These are phyloP conservation scores for Pseudonaja textilis DNA, from an alignment of 2,113 vertebrate genomes.

Conservation along the genomic window DNA sequence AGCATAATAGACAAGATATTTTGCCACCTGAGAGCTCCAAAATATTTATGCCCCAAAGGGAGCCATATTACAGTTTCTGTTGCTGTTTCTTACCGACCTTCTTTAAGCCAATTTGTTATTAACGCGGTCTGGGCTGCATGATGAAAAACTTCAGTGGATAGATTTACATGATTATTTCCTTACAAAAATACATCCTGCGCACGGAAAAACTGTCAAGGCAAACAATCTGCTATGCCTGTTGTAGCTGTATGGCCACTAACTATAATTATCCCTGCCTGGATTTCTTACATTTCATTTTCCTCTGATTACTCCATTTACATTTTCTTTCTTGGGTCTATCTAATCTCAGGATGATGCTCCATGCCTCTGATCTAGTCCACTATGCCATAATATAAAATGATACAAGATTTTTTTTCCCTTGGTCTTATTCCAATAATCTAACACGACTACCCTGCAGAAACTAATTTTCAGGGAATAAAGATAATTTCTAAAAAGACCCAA, in stretches of 20 bases:
- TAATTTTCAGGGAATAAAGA: background rate
- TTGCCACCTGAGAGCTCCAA: background rate
- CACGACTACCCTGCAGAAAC: background rate
- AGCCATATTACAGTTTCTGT: background rate
- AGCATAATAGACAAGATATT: background rate
- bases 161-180: background rate
- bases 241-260: background rate
- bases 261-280: background rate
- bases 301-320: background rate
- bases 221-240: background rate
- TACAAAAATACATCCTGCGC: background rate
- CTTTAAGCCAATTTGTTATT: background rate
- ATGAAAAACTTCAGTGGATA: background rate
- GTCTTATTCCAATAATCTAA: background rate
- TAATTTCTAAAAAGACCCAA: background rate
- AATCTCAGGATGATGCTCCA: background rate
- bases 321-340: background rate
- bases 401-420: background rate
- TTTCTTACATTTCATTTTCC: background rate
- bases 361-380: background rate
- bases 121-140: background rate
- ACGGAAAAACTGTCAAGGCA: background rate
- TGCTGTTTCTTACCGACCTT: background rate
- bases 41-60: background rate
- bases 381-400: background rate